Evolutionary conservation across 2,113 vertebrate genomes (phyloP), one percentile per base, ranked within the genome.

Genomic region (Takifugu bimaculatus): DNA sequence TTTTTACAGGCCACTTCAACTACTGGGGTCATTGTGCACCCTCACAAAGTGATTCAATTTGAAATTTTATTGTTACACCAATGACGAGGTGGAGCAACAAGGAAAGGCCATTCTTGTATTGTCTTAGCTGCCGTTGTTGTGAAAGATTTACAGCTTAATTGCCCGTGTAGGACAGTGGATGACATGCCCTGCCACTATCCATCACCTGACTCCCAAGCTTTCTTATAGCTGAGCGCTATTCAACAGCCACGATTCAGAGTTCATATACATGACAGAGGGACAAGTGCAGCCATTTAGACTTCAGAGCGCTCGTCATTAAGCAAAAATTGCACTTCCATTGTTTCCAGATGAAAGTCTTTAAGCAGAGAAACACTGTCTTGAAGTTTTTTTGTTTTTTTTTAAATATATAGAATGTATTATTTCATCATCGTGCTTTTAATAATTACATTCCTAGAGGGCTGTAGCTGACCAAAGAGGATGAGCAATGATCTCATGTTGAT

Each of bases 91-190:
- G 74, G 77, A 79, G 69, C 68, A 65, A 78, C 62, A 67, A 70
- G 75, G 68, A 88, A 70, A 85, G 80, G 78, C 79, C 76, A 80
- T 70, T 81, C 67, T 68, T 83, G 80, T 85, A 85, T 91, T 89
- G 50, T 65, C 56, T 76, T 27, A n/a, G 52, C 6, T 54, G 57
- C 57, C 26, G 82, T 68, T 52, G 70, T 67, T 83, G 77, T 77
- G 75, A 85, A 81, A 91, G 91, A 92, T 92, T 94, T 93, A 92
- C 91, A 91, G 88, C 88, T 85, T 88, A 86, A 87, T 90, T 88
- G 90, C 55, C 20, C 52, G 70, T 69, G 69, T 75, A 48, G 71
- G 76, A 65, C 75, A 66, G 50, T 47, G 39, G 60, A 75, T 61
- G 83, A 72, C 71, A 78, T 74, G 60, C 61, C 72, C 68, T 56